phyloP scores from a whole-genome alignment of 2,797 vertebrate genomes.

The Falco concolor region DNA sequence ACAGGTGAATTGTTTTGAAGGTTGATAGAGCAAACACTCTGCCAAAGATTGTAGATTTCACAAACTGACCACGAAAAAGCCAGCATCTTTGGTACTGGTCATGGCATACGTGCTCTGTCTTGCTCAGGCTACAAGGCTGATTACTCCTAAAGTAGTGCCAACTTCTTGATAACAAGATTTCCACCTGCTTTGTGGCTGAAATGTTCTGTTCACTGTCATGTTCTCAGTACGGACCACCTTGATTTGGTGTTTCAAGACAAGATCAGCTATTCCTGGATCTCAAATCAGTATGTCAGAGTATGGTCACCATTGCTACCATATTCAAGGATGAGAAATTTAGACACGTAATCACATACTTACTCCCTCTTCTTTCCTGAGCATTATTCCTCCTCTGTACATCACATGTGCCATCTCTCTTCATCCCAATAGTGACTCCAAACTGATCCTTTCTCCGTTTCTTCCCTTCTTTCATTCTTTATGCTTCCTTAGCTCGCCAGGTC shows the following conservation, averaged over 20 bases:
- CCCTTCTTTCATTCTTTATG: not conserved
- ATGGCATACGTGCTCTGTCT: not conserved
- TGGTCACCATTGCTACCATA: fast-evolving
- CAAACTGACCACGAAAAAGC: not conserved
- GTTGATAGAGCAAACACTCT: not conserved
- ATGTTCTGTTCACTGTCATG: not conserved
- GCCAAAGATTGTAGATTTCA: not conserved
- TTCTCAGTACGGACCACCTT: not conserved
- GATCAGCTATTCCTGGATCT: not conserved
- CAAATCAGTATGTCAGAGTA: not conserved
- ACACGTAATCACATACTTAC: not conserved
- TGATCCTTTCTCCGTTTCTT: not conserved
- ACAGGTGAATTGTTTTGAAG: not conserved
- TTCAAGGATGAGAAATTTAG: not conserved
- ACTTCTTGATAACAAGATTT: not conserved
- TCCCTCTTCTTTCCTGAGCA: not conserved
- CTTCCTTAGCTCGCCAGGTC: not conserved
- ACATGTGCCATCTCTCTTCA: not conserved
- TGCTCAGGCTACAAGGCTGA: not conserved
- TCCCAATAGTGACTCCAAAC: not conserved
- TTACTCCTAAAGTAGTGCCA: not conserved
- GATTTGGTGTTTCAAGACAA: not conserved
- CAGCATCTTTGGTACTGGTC: not conserved
- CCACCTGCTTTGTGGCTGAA: not conserved
- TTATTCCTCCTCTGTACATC: not conserved